Conservation (phyloP, 2,797 vertebrate species). For the Delichon dasypus region DNA sequence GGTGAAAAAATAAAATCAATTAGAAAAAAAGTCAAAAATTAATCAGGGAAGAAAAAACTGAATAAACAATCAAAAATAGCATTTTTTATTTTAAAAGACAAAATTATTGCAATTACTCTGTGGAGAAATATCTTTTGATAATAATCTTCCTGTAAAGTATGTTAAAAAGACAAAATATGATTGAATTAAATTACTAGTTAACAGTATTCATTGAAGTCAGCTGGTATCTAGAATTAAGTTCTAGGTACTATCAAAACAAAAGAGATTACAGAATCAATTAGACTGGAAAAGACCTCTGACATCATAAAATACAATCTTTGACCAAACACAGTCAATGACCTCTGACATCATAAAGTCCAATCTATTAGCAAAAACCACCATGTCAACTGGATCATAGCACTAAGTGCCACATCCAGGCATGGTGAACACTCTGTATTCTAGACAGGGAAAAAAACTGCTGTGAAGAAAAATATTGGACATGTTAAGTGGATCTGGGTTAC, state of each 20-base stretch:
- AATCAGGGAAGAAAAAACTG: background rate
- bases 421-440: background rate
- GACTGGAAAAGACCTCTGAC: background rate
- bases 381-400: background rate
- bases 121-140: background rate
- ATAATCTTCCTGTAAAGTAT: background rate
- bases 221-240: background rate
- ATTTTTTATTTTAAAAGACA: background rate
- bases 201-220: background rate
- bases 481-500: background rate
- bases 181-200: background rate
- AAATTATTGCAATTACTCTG: background rate
- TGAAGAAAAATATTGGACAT: background rate
- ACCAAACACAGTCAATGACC: background rate
- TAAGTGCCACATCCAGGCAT: background rate
- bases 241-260: background rate
- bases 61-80: background rate
- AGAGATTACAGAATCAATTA: background rate
- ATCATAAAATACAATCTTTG: background rate
- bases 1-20: background rate
- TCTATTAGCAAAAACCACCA: background rate
- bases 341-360: background rate
- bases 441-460: background rate
- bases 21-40: background rate
- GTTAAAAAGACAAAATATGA: background rate